A percentile compares a stretch with the other conserved stretches of the same genome.
Evolutionary conservation across 1,140 invertebrate species (phyloP).

Genomic region (Anagrus nilaparvatae): DNA sequence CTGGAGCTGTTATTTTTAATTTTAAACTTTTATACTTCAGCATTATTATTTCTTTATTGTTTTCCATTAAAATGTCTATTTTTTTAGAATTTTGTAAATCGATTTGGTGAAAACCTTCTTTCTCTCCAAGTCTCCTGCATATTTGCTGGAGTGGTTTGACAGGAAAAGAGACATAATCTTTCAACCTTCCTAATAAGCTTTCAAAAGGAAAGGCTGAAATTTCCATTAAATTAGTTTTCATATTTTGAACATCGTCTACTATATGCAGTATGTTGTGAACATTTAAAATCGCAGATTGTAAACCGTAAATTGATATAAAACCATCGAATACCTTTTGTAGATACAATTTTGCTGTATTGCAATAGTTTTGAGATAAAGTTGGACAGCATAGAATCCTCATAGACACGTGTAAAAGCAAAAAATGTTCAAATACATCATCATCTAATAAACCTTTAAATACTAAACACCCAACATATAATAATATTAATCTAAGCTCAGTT

Average conservation of each 20-base stretch:
- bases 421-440: conserved; percentile 12
- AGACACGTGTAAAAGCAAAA: conserved; percentile 16
- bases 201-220: conserved; percentile 18
- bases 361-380: conserved; percentile 9
- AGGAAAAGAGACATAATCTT: too few species aligned
- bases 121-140: too few species aligned
- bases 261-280: too few species aligned
- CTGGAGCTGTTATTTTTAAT: too few species aligned
- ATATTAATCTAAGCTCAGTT: conserved; percentile 10
- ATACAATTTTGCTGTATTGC: too few species aligned
- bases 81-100: too few species aligned
- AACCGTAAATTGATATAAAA: conserved; percentile 6
- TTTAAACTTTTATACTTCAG: too few species aligned
- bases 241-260: conserved; percentile 14
- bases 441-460: conserved; percentile 14
- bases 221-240: conserved; percentile 12
- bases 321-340: conserved; percentile 8
- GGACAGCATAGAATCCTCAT: conserved; percentile 18
- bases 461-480: conserved; percentile 16
- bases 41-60: too few species aligned
- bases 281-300: too few species aligned
- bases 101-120: too few species aligned
- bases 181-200: conserved; percentile 12
- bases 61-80: too few species aligned
- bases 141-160: too few species aligned